phyloP scores from a whole-genome alignment of 2,888 invertebrate genomes.

The Lasiommata megera region DNA sequence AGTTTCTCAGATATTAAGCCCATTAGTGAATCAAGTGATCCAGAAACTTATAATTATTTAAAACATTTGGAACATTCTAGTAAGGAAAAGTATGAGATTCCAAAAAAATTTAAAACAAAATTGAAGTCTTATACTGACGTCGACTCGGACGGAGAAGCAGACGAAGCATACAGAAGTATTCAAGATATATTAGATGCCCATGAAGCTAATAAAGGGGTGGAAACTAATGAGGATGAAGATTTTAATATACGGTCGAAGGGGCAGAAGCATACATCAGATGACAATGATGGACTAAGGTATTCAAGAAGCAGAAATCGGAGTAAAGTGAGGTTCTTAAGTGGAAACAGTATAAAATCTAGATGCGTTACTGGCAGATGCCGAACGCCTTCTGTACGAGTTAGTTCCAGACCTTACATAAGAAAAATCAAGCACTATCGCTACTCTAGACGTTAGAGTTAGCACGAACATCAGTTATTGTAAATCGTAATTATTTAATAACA shows the following conservation, averaged over 20 bases:
- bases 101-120: background rate
- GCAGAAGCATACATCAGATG: slow-evolving; percentile 15
- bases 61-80: slow-evolving; percentile 56
- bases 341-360: slow-evolving; percentile 44
- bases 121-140: slow-evolving; percentile 31
- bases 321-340: slow-evolving; percentile 41
- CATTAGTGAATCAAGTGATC: slow-evolving; percentile 56
- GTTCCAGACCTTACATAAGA: slow-evolving; percentile 55
- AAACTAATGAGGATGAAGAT: slow-evolving; percentile 40
- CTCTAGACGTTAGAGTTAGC: slow-evolving; percentile 3
- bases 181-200: slow-evolving; percentile 68
- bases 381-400: slow-evolving; percentile 40
- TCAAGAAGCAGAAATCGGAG: slow-evolving; percentile 34
- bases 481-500: background rate
- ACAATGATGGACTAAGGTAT: slow-evolving; percentile 14
- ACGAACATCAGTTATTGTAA: background rate
- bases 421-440: slow-evolving; percentile 52
- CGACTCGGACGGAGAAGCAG: slow-evolving; percentile 38
- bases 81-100: slow-evolving; percentile 41
- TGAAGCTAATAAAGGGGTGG: slow-evolving; percentile 50
- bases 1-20: slow-evolving; percentile 57
- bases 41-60: slow-evolving; percentile 64
- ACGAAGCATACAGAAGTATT: slow-evolving; percentile 54
- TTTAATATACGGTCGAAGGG: slow-evolving; percentile 40
- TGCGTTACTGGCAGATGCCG: slow-evolving; percentile 56